A percentile compares a stretch with the other conserved stretches of the same genome.
Evolutionary conservation across 2,888 invertebrate genomes (phyloP).

Genomic region (Eilema sororculum): DNA sequence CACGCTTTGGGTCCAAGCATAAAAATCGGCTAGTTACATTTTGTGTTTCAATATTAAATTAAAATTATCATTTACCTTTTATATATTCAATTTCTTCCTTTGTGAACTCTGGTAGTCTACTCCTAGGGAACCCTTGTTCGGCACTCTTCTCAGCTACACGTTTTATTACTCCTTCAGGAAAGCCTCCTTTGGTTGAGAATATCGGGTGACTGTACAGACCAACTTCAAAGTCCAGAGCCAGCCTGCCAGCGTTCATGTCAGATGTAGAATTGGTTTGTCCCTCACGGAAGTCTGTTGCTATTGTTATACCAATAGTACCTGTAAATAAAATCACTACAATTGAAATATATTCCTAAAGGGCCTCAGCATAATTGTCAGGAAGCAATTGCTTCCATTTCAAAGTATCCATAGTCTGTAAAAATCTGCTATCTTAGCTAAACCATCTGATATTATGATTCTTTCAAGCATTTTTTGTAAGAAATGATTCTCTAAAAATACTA

Average conservation of each 20-base stretch:
- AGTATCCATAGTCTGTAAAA: no score
- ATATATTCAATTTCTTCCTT: slow-evolving; percentile 70
- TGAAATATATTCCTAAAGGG: no score
- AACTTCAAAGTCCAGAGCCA: slow-evolving; percentile 69
- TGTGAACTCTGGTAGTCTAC: slow-evolving; percentile 81
- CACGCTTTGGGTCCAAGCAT: no score
- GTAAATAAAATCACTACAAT: slow-evolving; percentile 21
- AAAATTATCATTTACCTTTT: slow-evolving; percentile 58
- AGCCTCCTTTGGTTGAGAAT: slow-evolving; percentile 78
- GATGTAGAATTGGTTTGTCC: slow-evolving; percentile 61
- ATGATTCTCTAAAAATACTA: no score
- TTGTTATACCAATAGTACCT: slow-evolving; percentile 72
- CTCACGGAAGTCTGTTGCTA: slow-evolving; percentile 69
- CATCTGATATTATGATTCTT: no score
- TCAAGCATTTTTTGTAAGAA: no score
- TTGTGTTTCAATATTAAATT: no score
- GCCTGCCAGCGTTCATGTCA: slow-evolving; percentile 64
- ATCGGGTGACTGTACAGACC: slow-evolving; percentile 81
- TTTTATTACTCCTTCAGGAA: slow-evolving; percentile 76
- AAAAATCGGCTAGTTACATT: no score
- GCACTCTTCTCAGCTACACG: slow-evolving; percentile 76
- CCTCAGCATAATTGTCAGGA: no score
- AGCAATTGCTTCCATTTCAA: no score
- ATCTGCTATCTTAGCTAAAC: no score
- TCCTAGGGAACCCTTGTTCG: slow-evolving; percentile 76